phyloP scores from a whole-genome alignment of 2,113 vertebrate genomes.

The Petaurus breviceps region DNA sequence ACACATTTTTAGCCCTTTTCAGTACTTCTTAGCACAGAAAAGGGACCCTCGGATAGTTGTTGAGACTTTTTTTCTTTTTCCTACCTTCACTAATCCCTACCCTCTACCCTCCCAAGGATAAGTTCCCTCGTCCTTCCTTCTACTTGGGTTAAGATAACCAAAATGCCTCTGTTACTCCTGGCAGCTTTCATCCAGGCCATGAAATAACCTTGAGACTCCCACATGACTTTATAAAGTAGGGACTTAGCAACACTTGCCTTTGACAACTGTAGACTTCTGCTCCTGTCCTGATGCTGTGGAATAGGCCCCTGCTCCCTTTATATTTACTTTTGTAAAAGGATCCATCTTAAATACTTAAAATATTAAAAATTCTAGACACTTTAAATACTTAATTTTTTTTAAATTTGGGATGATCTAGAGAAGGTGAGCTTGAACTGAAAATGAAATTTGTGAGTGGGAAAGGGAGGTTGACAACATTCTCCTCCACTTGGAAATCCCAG shows the following conservation, averaged over 20 bases:
- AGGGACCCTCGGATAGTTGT: background rate
- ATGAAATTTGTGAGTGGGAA: background rate
- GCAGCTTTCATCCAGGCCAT: background rate
- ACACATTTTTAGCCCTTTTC: background rate
- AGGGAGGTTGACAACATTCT: background rate
- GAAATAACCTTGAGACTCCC: background rate
- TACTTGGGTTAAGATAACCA: background rate
- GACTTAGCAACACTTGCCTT: background rate
- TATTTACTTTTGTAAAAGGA: background rate
- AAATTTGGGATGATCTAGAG: background rate
- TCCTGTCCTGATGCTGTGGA: background rate
- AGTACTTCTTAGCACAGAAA: background rate
- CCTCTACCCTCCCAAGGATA: background rate
- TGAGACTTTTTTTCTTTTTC: background rate
- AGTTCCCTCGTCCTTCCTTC: background rate
- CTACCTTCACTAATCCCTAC: background rate
- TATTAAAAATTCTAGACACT: background rate
- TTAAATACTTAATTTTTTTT: background rate
- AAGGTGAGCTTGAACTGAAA: background rate
- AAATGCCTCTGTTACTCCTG: background rate
- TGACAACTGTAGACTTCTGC: background rate
- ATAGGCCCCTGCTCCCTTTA: background rate
- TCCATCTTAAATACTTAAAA: background rate
- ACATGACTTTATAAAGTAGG: background rate
- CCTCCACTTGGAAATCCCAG: background rate